Evolutionary conservation across 1,140 invertebrate species (phyloP), one percentile per base, ranked within the genome.

Genomic region (Sinonovacula constricta): DNA sequence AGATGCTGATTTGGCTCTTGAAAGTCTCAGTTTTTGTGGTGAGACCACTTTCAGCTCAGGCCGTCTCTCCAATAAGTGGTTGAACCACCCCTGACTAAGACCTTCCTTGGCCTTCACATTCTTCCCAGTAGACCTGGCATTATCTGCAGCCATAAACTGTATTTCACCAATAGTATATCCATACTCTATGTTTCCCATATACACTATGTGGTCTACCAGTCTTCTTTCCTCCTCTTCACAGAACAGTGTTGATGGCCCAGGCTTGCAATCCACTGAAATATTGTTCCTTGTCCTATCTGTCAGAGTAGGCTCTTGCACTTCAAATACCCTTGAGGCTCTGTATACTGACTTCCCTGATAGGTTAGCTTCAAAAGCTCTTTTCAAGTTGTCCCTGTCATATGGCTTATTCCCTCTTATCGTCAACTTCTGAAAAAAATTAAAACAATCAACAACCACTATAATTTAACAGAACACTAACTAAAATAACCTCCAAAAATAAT

Each of bases 81-180:
- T 67, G 31, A 76, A 59, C 62, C 72, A 67, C 14, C 51, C 34
- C 28, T 76, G 24, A 76, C 72, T 76, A n/a, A 79, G 24, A 24
- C 34, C 2, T 10, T 33, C 18, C 12, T 28, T 18, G 14, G 33
- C 39, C 31, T 69, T 68, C n/a, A 69, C 31, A n/a, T 14, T 49
- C 39, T 72, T 79, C 5, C 69, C 45, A 39, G 49, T 34, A 15
- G 67, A 18, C 7, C 7, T 45, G 39, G 39, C 39, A 45, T 45
- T 10, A 18, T 45, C 39, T 7, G 7, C 18, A 45, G 39, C 39
- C 39, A 45, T 45, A 45, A 10, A 45, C 39, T 45, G n/a, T n/a
- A n/a, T n/a, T n/a, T n/a, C n/a, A n/a, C n/a, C n/a, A n/a, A n/a
- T n/a, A n/a, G n/a, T n/a, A n/a, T n/a, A n/a, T n/a, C n/a, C n/a